Percentiles rank a stretch among this genome's conserved stretches.
phyloP scores from a whole-genome alignment of 92 coral and sea anemone genomes.

The Porites rus region DNA sequence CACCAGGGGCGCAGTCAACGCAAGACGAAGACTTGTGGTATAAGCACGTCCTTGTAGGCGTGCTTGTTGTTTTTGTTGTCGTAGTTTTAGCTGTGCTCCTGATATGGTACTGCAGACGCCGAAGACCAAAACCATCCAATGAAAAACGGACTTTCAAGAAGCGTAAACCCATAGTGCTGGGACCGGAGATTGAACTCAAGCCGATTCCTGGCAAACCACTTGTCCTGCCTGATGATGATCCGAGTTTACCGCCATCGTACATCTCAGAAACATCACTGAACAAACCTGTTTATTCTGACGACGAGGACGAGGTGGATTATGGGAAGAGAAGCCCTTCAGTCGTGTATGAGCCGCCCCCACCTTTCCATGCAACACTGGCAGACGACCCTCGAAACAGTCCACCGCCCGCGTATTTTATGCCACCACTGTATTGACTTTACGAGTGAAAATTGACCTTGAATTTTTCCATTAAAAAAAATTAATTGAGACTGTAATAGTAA shows the following conservation, averaged over 20 bases:
- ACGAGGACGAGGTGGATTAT: slow-evolving; percentile 77
- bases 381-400: slow-evolving; percentile 70
- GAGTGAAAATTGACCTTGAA: background rate
- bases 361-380: slow-evolving; percentile 55
- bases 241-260: slow-evolving; percentile 84
- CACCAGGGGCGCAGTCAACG: slow-evolving; percentile 52
- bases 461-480: no score
- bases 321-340: slow-evolving; percentile 68
- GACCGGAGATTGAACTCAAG: slow-evolving; percentile 86
- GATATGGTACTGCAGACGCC: slow-evolving; percentile 67
- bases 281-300: slow-evolving; percentile 73
- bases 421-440: slow-evolving; percentile 59
- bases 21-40: slow-evolving; percentile 76
- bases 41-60: slow-evolving; percentile 87
- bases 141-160: slow-evolving; percentile 85
- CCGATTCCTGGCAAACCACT: slow-evolving; percentile 86
- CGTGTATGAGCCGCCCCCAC: slow-evolving; percentile 86
- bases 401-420: slow-evolving; percentile 80
- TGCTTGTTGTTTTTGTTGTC: slow-evolving; percentile 69
- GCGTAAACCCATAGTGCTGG: slow-evolving; percentile 91
- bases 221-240: slow-evolving; percentile 90
- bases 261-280: slow-evolving; percentile 82
- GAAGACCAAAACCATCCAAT: slow-evolving; percentile 85
- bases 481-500: no score
- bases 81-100: slow-evolving; percentile 71